Conservation (phyloP, 2,113 vertebrate species). For the Erythrolamprus reginae region DNA sequence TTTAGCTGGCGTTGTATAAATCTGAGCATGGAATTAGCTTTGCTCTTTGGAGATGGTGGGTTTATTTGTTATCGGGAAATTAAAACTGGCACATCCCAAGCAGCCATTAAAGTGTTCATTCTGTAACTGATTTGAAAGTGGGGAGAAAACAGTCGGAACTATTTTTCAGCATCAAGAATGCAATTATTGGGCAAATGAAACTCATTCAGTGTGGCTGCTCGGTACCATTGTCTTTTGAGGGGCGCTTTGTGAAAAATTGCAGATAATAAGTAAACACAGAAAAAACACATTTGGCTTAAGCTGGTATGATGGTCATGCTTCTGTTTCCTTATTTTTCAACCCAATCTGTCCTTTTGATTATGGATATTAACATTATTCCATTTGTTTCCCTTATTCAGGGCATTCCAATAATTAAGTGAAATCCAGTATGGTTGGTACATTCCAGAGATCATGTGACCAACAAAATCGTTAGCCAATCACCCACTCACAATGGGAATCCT, state of each 20-base stretch:
- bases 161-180: constrained; percentile 12
- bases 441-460: not conserved
- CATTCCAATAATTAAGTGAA: not conserved
- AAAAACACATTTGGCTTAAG: not conserved
- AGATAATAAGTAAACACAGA: not conserved
- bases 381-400: not conserved
- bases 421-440: not conserved
- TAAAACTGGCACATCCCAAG: constrained; percentile 9
- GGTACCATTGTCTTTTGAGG: not conserved
- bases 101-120: not conserved
- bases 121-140: constrained; percentile 24
- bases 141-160: not conserved
- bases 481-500: not conserved
- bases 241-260: not conserved
- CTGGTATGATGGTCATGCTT: not conserved
- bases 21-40: not conserved
- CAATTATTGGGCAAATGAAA: constrained; percentile 16
- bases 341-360: not conserved
- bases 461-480: not conserved
- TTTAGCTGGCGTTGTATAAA: not conserved
- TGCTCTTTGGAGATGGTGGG: not conserved
- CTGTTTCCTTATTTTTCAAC: not conserved
- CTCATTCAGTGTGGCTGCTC: not conserved
- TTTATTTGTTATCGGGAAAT: constrained; percentile 34
- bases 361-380: not conserved